These are phyloP conservation scores for Empis stercorea DNA, from an alignment of 2,888 invertebrate species.

Conservation along the genomic window DNA sequence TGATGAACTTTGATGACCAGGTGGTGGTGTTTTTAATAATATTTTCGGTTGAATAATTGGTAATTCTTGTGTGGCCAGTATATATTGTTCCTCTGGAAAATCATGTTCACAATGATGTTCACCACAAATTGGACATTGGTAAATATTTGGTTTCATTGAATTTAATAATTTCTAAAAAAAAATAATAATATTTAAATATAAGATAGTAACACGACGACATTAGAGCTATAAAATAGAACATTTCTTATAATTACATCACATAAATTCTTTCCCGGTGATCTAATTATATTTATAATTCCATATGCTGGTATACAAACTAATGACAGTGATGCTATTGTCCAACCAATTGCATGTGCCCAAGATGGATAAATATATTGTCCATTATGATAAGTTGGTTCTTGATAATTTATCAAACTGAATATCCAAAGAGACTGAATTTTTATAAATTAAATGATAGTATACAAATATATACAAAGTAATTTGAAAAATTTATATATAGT, in stretches of 20 bases:
- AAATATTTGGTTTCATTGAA: conserved; percentile 61
- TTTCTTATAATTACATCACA: conserved; percentile 54
- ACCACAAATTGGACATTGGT: conserved; percentile 61
- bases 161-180: conserved; percentile 54
- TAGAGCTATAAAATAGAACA: no score
- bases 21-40: conserved; percentile 14
- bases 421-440: conserved; percentile 64
- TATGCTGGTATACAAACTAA: conserved; percentile 75
- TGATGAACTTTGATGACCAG: conserved; percentile 1
- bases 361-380: conserved; percentile 64
- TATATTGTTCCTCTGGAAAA: conserved; percentile 39
- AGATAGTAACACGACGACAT: no score
- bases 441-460: not conserved
- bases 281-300: conserved; percentile 56
- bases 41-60: conserved; percentile 15
- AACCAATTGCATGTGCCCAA: conserved; percentile 78
- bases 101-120: conserved; percentile 64
- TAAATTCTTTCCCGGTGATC: conserved; percentile 57
- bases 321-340: conserved; percentile 73
- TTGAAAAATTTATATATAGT: conserved; percentile 19
- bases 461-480: not conserved
- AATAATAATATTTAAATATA: no score
- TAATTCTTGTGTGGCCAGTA: conserved; percentile 36
- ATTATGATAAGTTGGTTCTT: conserved; percentile 71
- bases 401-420: conserved; percentile 76